phyloP scores from a whole-genome alignment of 1,140 invertebrate species.

The Rhyacophila brunnea region DNA sequence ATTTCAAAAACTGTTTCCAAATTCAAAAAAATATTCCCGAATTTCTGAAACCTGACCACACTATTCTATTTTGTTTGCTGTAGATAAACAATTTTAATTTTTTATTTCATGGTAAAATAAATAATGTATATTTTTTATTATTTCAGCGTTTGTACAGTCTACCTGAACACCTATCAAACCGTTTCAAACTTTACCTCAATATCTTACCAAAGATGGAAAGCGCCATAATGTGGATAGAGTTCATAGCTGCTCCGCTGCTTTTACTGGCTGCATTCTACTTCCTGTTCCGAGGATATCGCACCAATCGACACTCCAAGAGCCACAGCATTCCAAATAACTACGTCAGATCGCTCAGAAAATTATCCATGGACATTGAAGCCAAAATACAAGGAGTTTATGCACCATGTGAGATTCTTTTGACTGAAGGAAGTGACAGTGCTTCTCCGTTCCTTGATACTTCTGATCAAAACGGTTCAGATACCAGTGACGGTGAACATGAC shows the following conservation, averaged over 20 bases:
- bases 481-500: slow-evolving; percentile 3
- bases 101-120: too few relatives aligned
- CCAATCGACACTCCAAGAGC: not conserved
- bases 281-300: not conserved
- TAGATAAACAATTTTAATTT: too few relatives aligned
- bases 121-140: slow-evolving; percentile 34
- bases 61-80: too few relatives aligned
- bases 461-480: slow-evolving; percentile 11
- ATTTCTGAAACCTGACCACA: too few relatives aligned
- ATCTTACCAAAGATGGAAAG: slow-evolving; percentile 62
- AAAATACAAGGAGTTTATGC: slow-evolving; percentile 39
- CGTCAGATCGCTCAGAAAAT: slow-evolving; percentile 13
- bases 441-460: slow-evolving; percentile 16
- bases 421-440: slow-evolving; percentile 25
- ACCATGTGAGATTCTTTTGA: slow-evolving; percentile 46
- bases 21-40: too few relatives aligned
- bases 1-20: too few relatives aligned
- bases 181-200: slow-evolving; percentile 73
- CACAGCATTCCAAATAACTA: not conserved
- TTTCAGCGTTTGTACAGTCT: slow-evolving; percentile 68
- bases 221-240: slow-evolving; percentile 57
- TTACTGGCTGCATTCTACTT: slow-evolving; percentile 45
- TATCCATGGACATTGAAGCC: slow-evolving; percentile 25
- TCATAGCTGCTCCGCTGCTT: slow-evolving; percentile 56
- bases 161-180: slow-evolving; percentile 57